Conservation (phyloP, 2,888 invertebrate genomes). For the Idaea biselata region DNA sequence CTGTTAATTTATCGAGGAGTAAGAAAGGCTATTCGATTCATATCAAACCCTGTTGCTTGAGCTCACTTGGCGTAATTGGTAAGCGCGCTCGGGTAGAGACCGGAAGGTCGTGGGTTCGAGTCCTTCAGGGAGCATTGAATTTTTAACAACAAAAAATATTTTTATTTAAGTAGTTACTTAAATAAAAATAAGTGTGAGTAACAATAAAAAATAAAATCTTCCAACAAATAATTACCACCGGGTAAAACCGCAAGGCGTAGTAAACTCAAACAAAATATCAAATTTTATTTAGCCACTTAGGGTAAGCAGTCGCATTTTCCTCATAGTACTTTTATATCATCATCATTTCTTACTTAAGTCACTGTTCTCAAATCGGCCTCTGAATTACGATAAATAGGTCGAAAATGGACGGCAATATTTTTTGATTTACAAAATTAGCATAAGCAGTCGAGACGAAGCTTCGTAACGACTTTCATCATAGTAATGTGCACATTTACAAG, state of each 20-base stretch:
- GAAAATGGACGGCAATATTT: slow-evolving; percentile 38
- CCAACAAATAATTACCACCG: not conserved
- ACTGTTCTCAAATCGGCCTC: not conserved
- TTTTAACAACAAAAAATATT: no score
- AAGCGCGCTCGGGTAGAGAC: no score
- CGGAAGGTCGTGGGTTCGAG: no score
- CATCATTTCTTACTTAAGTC: slow-evolving; percentile 1
- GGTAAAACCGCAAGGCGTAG: not conserved
- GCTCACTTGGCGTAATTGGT: no score
- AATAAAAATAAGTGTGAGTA: no score
- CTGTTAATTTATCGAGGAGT: no score
- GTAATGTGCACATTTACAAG: slow-evolving; percentile 36
- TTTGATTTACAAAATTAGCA: slow-evolving; percentile 38
- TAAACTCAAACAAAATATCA: not conserved
- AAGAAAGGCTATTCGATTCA: no score
- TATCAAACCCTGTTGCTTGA: no score
- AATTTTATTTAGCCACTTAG: not conserved
- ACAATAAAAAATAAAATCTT: no score
- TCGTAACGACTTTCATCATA: slow-evolving; percentile 33
- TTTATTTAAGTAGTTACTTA: no score
- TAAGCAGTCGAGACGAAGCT: slow-evolving; percentile 30
- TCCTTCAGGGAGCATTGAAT: no score
- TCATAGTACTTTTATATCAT: not conserved
- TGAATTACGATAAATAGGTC: slow-evolving; percentile 14
- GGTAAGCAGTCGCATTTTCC: not conserved